Evolutionary conservation across 2,113 vertebrate species (phyloP).

Genomic region (Axis porcinus): DNA sequence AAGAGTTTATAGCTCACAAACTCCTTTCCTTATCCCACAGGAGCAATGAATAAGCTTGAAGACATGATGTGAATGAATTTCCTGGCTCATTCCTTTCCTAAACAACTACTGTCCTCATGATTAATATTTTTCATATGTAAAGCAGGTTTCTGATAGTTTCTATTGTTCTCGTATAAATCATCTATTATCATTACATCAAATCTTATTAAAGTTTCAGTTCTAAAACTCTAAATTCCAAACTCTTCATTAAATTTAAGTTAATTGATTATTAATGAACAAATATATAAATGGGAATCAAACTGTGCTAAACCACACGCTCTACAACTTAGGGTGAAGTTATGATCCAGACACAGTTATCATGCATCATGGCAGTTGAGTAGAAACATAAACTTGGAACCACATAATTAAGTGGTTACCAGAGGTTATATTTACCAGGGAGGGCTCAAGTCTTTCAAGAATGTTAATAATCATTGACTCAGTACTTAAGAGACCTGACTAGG

Average conservation of each 20-base stretch:
- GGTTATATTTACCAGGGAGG: not conserved
- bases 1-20: not conserved
- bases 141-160: not conserved
- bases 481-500: not conserved
- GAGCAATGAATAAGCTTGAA: not conserved
- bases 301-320: not conserved
- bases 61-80: not conserved
- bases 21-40: not conserved
- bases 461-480: not conserved
- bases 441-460: not conserved
- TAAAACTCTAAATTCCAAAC: not conserved
- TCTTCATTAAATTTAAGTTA: not conserved
- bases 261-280: not conserved
- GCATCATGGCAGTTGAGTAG: accelerated
- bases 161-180: not conserved
- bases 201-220: not conserved
- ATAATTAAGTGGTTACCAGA: not conserved
- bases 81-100: not conserved
- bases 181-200: not conserved
- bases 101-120: not conserved
- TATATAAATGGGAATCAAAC: not conserved
- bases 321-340: not conserved
- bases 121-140: not conserved
- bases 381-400: not conserved
- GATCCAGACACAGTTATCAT: not conserved